Evolutionary conservation across 2,888 invertebrate species (phyloP).

Genomic region (Thymelicus sylvestris): DNA sequence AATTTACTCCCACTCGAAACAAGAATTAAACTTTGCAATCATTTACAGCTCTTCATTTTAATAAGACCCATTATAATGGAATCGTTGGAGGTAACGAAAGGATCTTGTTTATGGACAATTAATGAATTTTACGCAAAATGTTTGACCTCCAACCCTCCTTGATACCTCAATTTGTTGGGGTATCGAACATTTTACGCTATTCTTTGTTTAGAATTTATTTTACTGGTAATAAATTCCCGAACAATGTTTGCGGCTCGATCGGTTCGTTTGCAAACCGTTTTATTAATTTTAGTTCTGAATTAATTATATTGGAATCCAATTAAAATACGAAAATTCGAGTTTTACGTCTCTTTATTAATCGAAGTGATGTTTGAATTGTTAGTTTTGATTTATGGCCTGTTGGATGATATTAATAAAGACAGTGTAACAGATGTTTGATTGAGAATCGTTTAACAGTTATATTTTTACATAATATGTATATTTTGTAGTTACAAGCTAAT

Average conservation of each 20-base stretch:
- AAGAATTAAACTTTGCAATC: conserved; percentile 28
- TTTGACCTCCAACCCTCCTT: conserved; percentile 52
- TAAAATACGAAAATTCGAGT: neutral
- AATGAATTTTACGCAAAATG: conserved; percentile 66
- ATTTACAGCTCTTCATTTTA: conserved; percentile 48
- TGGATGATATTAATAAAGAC: neutral
- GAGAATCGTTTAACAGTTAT: no score
- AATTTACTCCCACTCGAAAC: conserved; percentile 24
- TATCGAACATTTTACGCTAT: conserved; percentile 57
- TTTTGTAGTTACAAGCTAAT: no score
- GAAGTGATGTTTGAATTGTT: neutral
- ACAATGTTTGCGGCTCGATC: neutral
- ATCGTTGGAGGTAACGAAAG: conserved; percentile 52
- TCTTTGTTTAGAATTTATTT: conserved; percentile 45
- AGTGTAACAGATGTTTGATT: no score
- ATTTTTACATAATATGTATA: no score
- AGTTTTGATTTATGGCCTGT: neutral
- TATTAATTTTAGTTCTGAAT: conserved; percentile 7
- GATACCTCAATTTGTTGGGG: conserved; percentile 63
- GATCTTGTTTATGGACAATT: conserved; percentile 71
- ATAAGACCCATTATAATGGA: conserved; percentile 51
- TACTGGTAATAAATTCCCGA: conserved; percentile 20
- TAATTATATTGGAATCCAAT: conserved; percentile 6
- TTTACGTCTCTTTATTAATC: neutral
- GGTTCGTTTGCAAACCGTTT: conserved; percentile 4